Evolutionary conservation across 2,113 vertebrate species (phyloP), one percentile per base, ranked within the genome.

Genomic region (Orcinus orca): DNA sequence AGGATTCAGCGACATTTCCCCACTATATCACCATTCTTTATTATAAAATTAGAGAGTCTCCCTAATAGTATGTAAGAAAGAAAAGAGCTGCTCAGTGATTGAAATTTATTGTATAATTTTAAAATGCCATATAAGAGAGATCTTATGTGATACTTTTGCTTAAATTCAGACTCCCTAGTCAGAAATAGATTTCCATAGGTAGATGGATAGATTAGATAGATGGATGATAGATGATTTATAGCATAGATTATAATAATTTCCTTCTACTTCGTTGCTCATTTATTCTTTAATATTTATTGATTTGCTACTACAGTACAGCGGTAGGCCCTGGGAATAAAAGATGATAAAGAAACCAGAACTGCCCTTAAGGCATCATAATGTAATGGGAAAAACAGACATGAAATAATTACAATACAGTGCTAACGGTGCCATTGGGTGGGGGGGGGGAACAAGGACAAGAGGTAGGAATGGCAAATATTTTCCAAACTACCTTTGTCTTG

Each of bases 261-360:
- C 79, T 63, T 91, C 18, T 67, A 93, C 58, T 67, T 63, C 68
- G 2, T 62, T 95, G 29, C 4, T 41, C 62, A 25, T 65, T 87
- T 93, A 67, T 95, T 95, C 26, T 95, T 65, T 18, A 87, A 36
- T 84, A 76, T 67, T 94, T 92, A 83, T 55, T 90, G 31, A 90
- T 33, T 11, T 31, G 7, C 71, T 79, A 70, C 23, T 58, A 94
- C 21, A 79, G 15, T 58, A 94, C 21, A 79, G 15, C 15, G 10
- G 5, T 85, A 82, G 67, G 12, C 4, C 29, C 33, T 86, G 33
- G 50, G 20, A 76, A 94, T 68, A 96, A 90, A 95, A 67, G 11
- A 80, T 73, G 33, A 71, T 83, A 90, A 87, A 86, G 11, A 93
- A 91, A 71, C 8, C 55, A 88, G 26, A 83, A 73, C 36, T 95